These are phyloP conservation scores for Mugil cephalus DNA, from an alignment of 2,113 vertebrate genomes.

Conservation along the genomic window DNA sequence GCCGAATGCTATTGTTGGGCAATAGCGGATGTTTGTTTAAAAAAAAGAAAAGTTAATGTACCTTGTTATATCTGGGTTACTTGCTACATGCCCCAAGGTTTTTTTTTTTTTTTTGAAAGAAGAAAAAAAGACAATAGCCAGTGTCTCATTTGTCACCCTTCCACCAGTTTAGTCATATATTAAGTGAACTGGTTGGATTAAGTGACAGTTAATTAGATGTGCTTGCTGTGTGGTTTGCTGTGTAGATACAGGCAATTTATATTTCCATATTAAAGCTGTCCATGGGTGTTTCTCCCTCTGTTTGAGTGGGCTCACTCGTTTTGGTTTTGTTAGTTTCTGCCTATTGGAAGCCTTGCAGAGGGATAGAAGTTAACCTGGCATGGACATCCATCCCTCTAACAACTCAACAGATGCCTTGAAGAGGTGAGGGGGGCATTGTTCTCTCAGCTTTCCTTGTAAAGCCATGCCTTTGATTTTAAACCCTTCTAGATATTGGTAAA, in stretches of 20 bases:
- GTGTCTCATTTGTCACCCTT: conserved; percentile 47
- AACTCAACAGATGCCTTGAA: conserved; percentile 62
- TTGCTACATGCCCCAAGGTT: conserved; percentile 81
- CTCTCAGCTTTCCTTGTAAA: conserved; percentile 34
- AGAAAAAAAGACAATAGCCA: conserved; percentile 19
- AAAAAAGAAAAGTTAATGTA: conserved; percentile 88
- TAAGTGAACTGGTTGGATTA: conserved; percentile 52
- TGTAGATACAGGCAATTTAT: conserved; percentile 42
- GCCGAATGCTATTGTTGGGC: conserved; percentile 87
- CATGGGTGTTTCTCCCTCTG: conserved; percentile 39
- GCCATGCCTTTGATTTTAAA: conserved; percentile 58
- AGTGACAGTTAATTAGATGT: conserved; percentile 53
- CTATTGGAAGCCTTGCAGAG: conserved; percentile 53
- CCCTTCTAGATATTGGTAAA: conserved; percentile 17
- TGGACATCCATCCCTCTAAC: conserved; percentile 36
- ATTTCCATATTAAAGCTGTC: conserved; percentile 39
- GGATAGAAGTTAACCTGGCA: conserved; percentile 27
- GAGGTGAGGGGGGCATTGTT: conserved; percentile 10
- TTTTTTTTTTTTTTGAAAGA: conserved; percentile 24
- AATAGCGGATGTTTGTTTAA: conserved; percentile 84
- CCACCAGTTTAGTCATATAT: conserved; percentile 41
- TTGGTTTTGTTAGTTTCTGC: conserved; percentile 49
- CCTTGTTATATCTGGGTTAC: conserved; percentile 93
- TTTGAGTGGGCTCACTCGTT: conserved; percentile 40
- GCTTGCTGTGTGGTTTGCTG: conserved; percentile 72